Conservation (phyloP, 2,113 vertebrate genomes). For the Oenanthe melanoleuca region DNA sequence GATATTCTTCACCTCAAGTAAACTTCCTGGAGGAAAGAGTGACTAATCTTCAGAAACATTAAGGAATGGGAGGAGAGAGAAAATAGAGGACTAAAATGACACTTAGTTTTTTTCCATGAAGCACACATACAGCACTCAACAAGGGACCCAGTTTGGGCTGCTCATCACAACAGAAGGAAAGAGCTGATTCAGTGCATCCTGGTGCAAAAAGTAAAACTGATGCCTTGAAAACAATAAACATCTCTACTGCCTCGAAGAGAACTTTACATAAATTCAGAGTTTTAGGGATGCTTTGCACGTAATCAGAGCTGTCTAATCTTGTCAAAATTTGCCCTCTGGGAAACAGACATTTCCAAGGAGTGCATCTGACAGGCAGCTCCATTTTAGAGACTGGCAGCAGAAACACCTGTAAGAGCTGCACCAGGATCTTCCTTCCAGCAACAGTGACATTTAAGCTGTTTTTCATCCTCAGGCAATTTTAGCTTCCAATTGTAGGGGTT, state of each 20-base stretch:
- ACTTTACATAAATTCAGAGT: background rate
- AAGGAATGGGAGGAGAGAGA: background rate
- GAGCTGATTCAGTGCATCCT: background rate
- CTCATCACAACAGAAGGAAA: background rate
- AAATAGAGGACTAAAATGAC: background rate
- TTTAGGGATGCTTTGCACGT: background rate
- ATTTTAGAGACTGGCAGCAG: background rate
- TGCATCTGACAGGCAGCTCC: background rate
- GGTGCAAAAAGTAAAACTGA: background rate
- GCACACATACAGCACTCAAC: background rate
- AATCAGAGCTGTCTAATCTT: background rate
- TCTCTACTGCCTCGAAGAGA: background rate
- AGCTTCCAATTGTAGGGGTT: background rate
- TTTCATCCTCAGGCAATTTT: background rate
- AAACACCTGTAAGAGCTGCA: background rate
- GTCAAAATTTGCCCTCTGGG: conserved; percentile 6
- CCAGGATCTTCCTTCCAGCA: background rate
- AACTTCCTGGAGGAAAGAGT: background rate
- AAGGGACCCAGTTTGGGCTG: background rate
- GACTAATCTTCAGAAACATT: background rate
- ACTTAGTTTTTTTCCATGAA: background rate
- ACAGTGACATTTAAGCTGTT: background rate
- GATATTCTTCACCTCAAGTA: background rate
- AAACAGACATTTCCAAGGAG: background rate
- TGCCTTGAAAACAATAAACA: background rate